These are phyloP conservation scores for Delichon dasypus DNA, from an alignment of 2,797 vertebrate species.

Conservation along the genomic window DNA sequence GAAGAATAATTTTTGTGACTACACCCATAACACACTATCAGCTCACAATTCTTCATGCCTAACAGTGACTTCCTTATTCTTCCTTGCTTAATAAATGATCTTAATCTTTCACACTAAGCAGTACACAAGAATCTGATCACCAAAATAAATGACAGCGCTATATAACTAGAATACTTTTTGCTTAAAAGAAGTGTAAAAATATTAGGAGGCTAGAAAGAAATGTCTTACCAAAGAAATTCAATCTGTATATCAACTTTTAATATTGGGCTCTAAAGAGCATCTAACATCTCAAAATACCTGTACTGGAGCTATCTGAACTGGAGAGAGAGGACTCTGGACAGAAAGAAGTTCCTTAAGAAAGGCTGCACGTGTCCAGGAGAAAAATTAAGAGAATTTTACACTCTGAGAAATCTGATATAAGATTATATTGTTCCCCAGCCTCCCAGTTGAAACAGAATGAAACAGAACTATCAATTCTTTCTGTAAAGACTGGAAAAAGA, in stretches of 20 bases:
- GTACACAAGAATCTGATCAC: not conserved
- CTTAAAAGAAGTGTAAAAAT: not conserved
- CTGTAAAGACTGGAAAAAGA: not conserved
- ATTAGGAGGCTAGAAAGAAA: not conserved
- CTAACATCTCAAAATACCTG: not conserved
- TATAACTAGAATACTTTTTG: not conserved
- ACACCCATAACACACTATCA: not conserved
- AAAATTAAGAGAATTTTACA: not conserved
- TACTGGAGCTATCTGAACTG: not conserved
- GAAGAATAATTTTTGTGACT: not conserved
- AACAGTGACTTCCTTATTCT: not conserved
- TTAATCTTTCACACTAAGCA: not conserved
- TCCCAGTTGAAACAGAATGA: not conserved
- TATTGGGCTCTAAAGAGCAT: not conserved
- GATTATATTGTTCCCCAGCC: not conserved
- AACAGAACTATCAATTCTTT: not conserved
- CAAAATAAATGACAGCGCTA: not conserved
- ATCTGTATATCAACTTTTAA: not conserved
- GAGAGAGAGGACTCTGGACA: not conserved
- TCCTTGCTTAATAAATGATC: not conserved
- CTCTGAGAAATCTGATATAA: not conserved
- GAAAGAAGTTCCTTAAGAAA: not conserved
- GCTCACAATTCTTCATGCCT: not conserved
- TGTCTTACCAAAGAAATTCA: not conserved
- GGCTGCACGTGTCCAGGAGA: accelerated